Evolutionary conservation across 2,888 invertebrate genomes (phyloP).

Genomic region (Euplexia lucipara): DNA sequence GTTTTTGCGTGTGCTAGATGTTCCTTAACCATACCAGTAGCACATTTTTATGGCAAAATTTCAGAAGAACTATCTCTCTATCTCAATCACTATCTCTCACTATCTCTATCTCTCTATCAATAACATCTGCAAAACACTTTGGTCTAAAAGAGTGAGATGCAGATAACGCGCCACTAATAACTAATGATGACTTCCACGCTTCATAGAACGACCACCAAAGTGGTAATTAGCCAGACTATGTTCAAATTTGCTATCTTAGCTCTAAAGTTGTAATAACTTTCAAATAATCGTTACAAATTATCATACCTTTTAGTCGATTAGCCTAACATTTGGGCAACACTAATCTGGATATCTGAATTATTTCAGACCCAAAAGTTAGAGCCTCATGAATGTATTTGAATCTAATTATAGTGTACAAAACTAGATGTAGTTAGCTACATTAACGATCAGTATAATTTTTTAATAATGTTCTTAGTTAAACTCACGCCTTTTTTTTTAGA

Average conservation of each 20-base stretch:
- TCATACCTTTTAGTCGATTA: constrained; percentile 23
- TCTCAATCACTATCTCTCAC: too few species aligned
- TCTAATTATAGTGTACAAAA: constrained; percentile 14
- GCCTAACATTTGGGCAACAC: neutral
- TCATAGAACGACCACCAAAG: neutral
- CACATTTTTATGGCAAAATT: too few species aligned
- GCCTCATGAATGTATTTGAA: constrained; percentile 27
- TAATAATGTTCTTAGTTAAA: too few species aligned
- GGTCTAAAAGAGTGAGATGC: neutral
- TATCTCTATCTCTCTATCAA: too few species aligned
- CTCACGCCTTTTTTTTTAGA: too few species aligned
- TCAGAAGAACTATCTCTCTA: too few species aligned
- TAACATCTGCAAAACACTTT: too few species aligned
- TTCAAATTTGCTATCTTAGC: neutral
- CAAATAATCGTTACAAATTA: constrained; percentile 16
- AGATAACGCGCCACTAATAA: neutral
- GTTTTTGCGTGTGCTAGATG: too few species aligned
- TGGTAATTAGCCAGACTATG: neutral
- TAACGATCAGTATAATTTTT: too few species aligned
- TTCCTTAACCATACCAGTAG: too few species aligned
- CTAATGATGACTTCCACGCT: neutral
- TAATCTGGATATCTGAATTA: constrained; percentile 36
- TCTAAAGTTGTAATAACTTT: constrained; percentile 8
- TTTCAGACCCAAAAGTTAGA: constrained; percentile 32
- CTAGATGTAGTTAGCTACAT: constrained; percentile 18